Evolutionary conservation across 2,797 vertebrate species (phyloP).

Genomic region (Chelon labrosus): DNA sequence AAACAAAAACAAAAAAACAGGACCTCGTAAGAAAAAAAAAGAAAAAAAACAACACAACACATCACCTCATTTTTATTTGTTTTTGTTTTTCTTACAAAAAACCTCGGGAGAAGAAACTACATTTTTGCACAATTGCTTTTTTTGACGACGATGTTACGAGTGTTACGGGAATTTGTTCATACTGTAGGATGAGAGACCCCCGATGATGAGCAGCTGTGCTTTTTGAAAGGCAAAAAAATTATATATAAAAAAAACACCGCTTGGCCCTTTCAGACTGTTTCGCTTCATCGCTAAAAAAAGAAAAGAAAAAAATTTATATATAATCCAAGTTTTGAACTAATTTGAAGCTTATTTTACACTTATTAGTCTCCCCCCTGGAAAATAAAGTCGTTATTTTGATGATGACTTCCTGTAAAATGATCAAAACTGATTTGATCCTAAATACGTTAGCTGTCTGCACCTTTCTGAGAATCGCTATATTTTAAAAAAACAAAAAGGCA

Average conservation of each 20-base stretch:
- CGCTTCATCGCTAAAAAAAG: conserved; percentile 8
- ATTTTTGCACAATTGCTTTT: conserved; percentile 82
- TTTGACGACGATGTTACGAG: conserved; percentile 42
- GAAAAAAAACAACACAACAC: conserved; percentile 87
- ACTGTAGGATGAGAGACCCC: conserved; percentile 50
- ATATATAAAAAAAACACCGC: too few species aligned
- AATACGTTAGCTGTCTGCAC: conserved; percentile 61
- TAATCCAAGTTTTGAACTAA: conserved; percentile 25
- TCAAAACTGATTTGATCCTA: conserved; percentile 54
- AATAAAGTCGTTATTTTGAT: conserved; percentile 21
- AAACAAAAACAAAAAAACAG: conserved; percentile 86
- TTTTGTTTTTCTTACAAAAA: conserved; percentile 86
- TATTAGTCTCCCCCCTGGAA: conserved; percentile 27
- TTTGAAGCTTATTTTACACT: conserved; percentile 22
- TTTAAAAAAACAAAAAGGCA: conserved; percentile 15
- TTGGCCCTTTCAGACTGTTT: conserved; percentile 43
- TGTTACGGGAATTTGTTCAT: conserved; percentile 17
- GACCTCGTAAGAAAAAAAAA: conserved; percentile 75
- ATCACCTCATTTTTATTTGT: conserved; percentile 88
- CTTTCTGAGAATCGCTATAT: conserved; percentile 59
- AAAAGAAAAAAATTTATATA: conserved; percentile 11
- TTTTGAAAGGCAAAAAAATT: background rate
- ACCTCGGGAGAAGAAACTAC: conserved; percentile 89
- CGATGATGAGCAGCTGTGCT: conserved; percentile 22
- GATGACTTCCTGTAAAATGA: conserved; percentile 40